Percentiles rank a stretch among this genome's conserved stretches.
Conservation (phyloP, 2,888 invertebrate genomes). For the Volucella zonaria region DNA sequence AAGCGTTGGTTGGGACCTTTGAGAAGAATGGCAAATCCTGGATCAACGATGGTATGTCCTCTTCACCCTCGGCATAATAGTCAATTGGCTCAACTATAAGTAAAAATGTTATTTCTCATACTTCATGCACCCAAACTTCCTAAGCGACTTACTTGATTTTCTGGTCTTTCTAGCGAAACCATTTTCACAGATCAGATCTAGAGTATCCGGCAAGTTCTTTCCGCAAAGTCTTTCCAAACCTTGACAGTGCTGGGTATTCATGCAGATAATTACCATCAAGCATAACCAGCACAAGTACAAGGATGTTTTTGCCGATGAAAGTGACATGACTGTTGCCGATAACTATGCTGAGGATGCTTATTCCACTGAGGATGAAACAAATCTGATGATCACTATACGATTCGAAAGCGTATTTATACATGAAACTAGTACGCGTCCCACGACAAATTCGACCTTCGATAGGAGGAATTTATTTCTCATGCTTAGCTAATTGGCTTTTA, state of each 20-base stretch:
- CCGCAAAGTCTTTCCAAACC: slow-evolving; percentile 75
- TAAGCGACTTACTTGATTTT: slow-evolving; percentile 71
- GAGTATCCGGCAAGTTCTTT: slow-evolving; percentile 70
- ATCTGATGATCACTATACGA: background rate
- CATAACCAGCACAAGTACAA: background rate
- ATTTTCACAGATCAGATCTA: slow-evolving; percentile 74
- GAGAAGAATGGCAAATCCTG: slow-evolving; percentile 74
- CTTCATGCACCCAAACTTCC: background rate
- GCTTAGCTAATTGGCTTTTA: background rate
- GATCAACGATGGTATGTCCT: slow-evolving; percentile 33
- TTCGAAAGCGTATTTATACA: slow-evolving; percentile 25
- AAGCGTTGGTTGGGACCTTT: slow-evolving; percentile 59
- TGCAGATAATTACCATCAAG: slow-evolving; percentile 22
- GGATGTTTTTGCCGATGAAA: background rate
- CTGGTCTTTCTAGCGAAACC: slow-evolving; percentile 77
- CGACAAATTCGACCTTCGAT: background rate
- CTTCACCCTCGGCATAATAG: slow-evolving; percentile 70
- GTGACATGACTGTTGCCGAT: background rate
- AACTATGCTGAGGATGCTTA: background rate
- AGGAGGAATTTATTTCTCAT: background rate
- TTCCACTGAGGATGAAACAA: slow-evolving; percentile 6
- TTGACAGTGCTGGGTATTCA: slow-evolving; percentile 23
- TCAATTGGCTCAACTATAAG: slow-evolving; percentile 63
- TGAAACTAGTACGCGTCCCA: background rate
- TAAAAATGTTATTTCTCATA: background rate